Conservation (phyloP, 2,888 invertebrate genomes). For the Lamellibrachia columna region DNA sequence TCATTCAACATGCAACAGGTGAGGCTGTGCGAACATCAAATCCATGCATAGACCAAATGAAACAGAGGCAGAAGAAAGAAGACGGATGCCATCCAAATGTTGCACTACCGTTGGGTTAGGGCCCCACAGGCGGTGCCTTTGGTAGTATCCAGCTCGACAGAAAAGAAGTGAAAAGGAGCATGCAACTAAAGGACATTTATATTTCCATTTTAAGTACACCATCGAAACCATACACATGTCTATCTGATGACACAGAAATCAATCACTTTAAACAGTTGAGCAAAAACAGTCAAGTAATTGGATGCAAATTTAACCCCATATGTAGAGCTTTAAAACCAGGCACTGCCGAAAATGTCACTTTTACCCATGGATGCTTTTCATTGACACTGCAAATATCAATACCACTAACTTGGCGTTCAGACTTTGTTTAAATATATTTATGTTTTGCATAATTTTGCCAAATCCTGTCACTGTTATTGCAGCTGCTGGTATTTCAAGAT, state of each 20-base stretch:
- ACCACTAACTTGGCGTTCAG: background rate
- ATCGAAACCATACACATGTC: background rate
- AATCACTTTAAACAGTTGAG: background rate
- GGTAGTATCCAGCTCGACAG: background rate
- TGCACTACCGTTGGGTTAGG: background rate
- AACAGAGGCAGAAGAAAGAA: background rate
- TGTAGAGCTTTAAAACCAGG: background rate
- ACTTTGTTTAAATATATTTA: background rate
- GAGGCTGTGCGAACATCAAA: conserved; percentile 4
- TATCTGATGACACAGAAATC: background rate
- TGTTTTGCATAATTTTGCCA: background rate
- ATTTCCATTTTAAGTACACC: background rate
- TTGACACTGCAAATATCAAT: background rate
- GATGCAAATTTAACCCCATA: background rate
- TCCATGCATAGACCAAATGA: background rate
- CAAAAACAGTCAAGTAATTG: background rate
- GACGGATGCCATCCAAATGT: background rate
- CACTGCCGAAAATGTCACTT: background rate
- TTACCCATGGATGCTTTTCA: background rate
- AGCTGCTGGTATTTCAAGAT: background rate
- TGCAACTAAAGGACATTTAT: background rate
- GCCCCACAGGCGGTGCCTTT: background rate
- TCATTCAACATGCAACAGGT: background rate
- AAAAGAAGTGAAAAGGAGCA: background rate
- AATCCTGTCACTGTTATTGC: background rate